These are phyloP conservation scores for Myathropa florea DNA, from an alignment of 2,888 invertebrate genomes.

Conservation along the genomic window DNA sequence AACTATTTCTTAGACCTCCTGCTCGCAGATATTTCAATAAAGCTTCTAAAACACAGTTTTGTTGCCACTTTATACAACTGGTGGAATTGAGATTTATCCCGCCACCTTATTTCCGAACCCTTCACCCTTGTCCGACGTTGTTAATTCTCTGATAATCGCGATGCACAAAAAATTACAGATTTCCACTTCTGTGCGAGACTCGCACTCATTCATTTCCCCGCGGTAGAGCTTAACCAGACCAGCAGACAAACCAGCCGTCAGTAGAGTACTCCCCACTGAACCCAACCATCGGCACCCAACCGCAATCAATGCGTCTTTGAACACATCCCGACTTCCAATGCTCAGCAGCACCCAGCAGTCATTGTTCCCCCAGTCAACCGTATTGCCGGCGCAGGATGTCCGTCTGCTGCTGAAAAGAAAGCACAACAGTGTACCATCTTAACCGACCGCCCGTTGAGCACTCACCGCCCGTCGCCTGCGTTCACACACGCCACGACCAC, in stretches of 20 bases:
- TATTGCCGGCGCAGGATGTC: not conserved
- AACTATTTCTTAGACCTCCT: no score
- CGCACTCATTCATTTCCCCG: not conserved
- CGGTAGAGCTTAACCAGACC: no score
- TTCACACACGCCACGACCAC: not conserved
- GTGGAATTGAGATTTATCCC: no score
- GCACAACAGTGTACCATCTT: not conserved
- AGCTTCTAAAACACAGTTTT: no score
- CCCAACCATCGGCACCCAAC: not conserved
- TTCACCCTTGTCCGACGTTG: no score
- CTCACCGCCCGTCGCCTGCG: constrained; percentile 3
- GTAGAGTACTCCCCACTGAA: not conserved
- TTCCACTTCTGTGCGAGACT: not conserved
- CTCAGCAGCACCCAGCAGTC: not conserved
- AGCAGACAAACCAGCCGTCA: not conserved
- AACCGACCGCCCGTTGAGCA: constrained; percentile 49
- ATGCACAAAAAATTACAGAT: not conserved
- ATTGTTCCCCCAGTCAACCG: not conserved
- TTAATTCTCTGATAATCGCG: no score
- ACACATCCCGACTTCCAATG: not conserved
- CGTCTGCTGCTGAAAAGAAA: not conserved
- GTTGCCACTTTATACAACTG: no score
- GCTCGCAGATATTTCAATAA: no score
- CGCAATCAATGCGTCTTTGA: not conserved
- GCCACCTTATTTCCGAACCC: no score